Percentiles rank a stretch among this genome's conserved stretches.
Conservation (phyloP, 2,888 invertebrate species). For the Timema podura region DNA sequence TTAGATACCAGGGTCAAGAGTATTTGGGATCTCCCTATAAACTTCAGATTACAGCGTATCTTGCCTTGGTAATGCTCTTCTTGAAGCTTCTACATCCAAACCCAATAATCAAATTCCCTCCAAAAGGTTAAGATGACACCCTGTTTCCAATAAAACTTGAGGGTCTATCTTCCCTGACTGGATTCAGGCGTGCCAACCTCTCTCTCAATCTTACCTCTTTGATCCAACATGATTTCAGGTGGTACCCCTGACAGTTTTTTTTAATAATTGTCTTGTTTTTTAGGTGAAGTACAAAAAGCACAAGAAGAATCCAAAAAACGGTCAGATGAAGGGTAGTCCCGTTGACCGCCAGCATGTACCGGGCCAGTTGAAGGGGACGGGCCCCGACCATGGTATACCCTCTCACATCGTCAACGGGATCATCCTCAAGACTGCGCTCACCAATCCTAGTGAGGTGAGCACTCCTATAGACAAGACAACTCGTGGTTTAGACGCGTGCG, state of each 20-base stretch:
- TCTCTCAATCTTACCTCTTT: too few species aligned
- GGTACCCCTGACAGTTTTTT: neutral
- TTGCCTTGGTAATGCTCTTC: too few species aligned
- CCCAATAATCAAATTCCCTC: too few species aligned
- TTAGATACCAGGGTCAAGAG: too few species aligned
- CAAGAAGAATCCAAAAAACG: constrained; percentile 69
- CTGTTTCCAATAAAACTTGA: too few species aligned
- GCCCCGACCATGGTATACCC: constrained; percentile 49
- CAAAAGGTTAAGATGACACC: too few species aligned
- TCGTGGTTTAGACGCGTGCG: neutral
- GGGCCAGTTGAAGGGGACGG: constrained; percentile 38
- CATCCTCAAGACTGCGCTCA: constrained; percentile 90
- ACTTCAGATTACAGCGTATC: too few species aligned
- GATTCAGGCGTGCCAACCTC: too few species aligned
- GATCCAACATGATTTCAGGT: neutral
- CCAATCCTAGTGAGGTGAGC: constrained; percentile 81
- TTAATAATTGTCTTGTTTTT: constrained; percentile 17
- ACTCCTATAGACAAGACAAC: neutral
- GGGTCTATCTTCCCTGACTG: too few species aligned
- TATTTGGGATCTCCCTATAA: too few species aligned
- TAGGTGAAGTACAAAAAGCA: constrained; percentile 96
- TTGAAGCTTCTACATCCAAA: too few species aligned
- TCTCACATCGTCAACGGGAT: constrained; percentile 85
- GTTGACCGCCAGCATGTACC: constrained; percentile 36
- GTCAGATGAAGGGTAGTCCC: constrained; percentile 41